Evolutionary conservation across 2,797 vertebrate species (phyloP), one percentile per base, ranked within the genome.

Genomic region (Hydrophis major): DNA sequence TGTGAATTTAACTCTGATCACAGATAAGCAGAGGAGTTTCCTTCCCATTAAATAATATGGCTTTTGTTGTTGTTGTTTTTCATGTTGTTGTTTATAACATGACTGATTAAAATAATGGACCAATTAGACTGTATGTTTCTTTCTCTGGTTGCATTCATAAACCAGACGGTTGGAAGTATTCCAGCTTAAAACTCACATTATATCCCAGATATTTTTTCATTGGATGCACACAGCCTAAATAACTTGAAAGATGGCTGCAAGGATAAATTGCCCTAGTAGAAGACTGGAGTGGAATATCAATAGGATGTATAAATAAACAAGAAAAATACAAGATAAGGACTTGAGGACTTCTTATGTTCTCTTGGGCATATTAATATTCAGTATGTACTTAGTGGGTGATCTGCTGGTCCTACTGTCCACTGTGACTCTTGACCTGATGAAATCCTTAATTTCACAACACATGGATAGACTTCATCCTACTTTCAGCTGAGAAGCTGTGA

Each of bases 141-240:
- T 74, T 89, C 94, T 69, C 32, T 0, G 4, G 91, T 92, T 95
- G 55, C 6, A 87, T 93, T 74, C 92, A 60, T 6, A 61, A 37
- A 27, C 86, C 20, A 92, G 1, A 6, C 1, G 88, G 37, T 60
- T 78, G 89, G 86, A 28, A 60, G 2, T 5, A 13, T 25, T 87
- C 74, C 89, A 87, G 1, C 14, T 60, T 61, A 55, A 83, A 61
- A 60, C 14, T 16, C 53, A 18, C 53, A 25, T n/a, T 61, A 42
- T 87, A 47, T 13, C 53, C 27, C 14, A 18, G 25, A 14, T 93
- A 20, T 55, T 53, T n/a, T 53, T 87, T 42, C 88, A 16, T 53
- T 47, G n/a, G 32, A 5, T 13, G 47, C 6, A 37, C 32, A 32
- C 50, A 69, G 78, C 6, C 8, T 14, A 42, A 69, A 20, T 56